phyloP scores from a whole-genome alignment of 1,140 invertebrate species.

The Wasmannia auropunctata region DNA sequence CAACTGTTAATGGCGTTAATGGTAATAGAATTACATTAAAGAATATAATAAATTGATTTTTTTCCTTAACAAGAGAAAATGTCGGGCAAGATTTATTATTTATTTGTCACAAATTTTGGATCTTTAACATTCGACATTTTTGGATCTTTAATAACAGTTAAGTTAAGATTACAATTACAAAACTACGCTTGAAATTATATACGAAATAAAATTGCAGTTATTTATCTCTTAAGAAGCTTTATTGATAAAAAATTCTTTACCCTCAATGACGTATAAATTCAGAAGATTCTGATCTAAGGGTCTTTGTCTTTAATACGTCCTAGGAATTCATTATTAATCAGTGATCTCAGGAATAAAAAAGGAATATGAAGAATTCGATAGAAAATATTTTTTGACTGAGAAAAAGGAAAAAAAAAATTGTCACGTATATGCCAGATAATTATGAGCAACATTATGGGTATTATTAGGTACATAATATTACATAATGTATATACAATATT shows the following conservation, averaged over 20 bases:
- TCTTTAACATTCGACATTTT: not conserved
- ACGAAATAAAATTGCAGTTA: not conserved
- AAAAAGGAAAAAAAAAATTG: not conserved
- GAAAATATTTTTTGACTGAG: not conserved
- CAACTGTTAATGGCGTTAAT: constrained; percentile 33
- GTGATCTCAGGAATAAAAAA: not conserved
- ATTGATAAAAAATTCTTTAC: not conserved
- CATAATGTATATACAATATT: not conserved
- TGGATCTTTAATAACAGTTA: not conserved
- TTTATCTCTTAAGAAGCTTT: not conserved
- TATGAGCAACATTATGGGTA: not conserved
- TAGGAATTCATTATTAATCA: not conserved
- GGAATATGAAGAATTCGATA: not conserved
- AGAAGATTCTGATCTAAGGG: not conserved
- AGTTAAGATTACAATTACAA: not conserved
- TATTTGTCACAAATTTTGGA: not conserved
- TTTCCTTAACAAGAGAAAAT: not conserved
- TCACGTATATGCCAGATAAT: not conserved
- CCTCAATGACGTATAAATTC: not conserved
- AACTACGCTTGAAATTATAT: not conserved
- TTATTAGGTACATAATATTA: not conserved
- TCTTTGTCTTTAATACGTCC: not conserved
- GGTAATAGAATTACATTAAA: not conserved
- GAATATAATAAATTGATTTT: constrained; percentile 23
- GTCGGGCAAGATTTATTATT: not conserved